Percentiles rank a stretch among this genome's conserved stretches.
Evolutionary conservation across 2,113 vertebrate species (phyloP).

Genomic region (Gopherus flavomarginatus): DNA sequence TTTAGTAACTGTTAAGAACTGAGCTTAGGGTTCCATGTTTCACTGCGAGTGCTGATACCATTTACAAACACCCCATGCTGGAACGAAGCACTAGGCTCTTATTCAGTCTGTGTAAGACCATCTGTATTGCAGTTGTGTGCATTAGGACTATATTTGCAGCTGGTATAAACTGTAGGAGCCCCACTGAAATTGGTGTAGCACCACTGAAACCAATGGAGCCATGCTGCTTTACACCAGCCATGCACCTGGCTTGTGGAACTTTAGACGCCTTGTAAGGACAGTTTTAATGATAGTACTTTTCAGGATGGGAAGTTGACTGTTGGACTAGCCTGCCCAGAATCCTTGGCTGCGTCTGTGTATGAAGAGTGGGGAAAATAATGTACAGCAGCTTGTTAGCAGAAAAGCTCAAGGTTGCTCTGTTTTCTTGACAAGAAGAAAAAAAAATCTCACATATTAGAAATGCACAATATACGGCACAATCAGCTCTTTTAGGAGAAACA

Average conservation of each 20-base stretch:
- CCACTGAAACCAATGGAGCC: not conserved
- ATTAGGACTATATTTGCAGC: not conserved
- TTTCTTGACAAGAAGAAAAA: not conserved
- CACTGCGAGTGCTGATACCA: not conserved
- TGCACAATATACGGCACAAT: not conserved
- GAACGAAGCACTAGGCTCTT: rapidly evolving
- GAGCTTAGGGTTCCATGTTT: not conserved
- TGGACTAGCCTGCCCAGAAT: not conserved
- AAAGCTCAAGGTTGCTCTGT: not conserved
- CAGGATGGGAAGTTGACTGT: not conserved
- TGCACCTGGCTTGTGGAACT: not conserved
- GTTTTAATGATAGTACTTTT: not conserved
- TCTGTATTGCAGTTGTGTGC: not conserved
- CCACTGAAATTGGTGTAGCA: not conserved
- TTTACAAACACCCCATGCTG: not conserved
- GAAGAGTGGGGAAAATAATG: not conserved
- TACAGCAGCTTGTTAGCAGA: not conserved
- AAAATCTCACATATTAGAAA: not conserved
- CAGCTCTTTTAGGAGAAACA: not conserved
- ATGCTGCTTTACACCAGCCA: not conserved
- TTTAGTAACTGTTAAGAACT: rapidly evolving
- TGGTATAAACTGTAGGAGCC: not conserved
- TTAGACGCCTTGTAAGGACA: not conserved
- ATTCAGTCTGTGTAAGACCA: not conserved
- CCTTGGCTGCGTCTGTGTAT: not conserved